phyloP scores from a whole-genome alignment of 92 coral and sea anemone genomes.

The Hydrozoanthus gracilis region DNA sequence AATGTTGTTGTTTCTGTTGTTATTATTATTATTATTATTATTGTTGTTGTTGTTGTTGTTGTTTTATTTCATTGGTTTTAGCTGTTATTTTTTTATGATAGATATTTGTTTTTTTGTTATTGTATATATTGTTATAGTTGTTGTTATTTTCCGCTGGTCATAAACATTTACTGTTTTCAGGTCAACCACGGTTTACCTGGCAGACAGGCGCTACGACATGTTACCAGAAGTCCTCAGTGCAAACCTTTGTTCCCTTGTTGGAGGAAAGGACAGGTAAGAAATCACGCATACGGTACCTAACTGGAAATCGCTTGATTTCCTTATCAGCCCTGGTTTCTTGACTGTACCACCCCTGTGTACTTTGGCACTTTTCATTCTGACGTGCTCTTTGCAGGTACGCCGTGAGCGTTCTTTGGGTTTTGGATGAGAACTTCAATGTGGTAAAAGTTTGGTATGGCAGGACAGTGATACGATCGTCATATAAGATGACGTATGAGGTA shows the following conservation, averaged over 20 bases:
- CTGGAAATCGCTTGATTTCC: no score
- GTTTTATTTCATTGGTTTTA: no score
- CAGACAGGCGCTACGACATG: conserved; percentile 93
- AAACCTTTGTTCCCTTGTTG: conserved; percentile 83
- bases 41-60: no score
- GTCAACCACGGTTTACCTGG: conserved; percentile 92
- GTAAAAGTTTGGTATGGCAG: conserved; percentile 89
- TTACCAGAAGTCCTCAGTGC: conserved; percentile 93
- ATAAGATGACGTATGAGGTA: conserved; percentile 94
- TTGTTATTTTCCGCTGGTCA: not conserved
- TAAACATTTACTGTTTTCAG: conserved; percentile 29
- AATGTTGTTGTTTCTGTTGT: no score
- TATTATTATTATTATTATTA: no score
- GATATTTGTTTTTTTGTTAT: no score
- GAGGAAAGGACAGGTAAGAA: conserved; percentile 90
- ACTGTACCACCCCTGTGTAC: no score
- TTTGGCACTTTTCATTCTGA: not conserved
- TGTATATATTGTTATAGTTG: not conserved
- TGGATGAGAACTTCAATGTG: conserved; percentile 79
- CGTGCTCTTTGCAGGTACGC: conserved; percentile 60
- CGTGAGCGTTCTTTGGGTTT: conserved; percentile 88
- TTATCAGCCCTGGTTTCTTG: not conserved
- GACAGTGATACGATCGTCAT: conserved; percentile 85
- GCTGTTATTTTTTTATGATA: no score
- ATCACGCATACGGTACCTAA: no score